Evolutionary conservation across 2,888 invertebrate species (phyloP), one percentile per base, ranked within the genome.

Genomic region (Smittia sp.): DNA sequence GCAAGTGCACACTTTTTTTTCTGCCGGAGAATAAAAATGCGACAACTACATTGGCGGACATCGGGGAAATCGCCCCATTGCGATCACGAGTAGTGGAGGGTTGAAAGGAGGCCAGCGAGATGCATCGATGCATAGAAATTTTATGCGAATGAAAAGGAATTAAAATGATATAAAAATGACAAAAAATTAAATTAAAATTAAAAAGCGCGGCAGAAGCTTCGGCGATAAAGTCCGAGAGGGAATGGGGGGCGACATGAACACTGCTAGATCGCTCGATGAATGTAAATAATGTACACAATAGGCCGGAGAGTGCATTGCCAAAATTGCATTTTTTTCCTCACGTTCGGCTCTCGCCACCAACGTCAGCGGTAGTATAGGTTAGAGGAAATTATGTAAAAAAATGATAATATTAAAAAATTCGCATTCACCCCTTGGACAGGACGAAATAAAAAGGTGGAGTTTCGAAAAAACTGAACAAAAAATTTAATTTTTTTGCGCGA

Each of bases 361-460:
- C 41, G 41, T 39, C 27, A 18, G 69, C 69, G 54, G 69, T 58
- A 22, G 69, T 39, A 68, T 69, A 69, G 69, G 69, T 69, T 69
- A 69, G 69, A 69, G 69, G 41, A 69, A 67, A 69, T 69, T 69
- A 69, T 69, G 69, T 69, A 69, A 69, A 69, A 69, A 69, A 69
- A 69, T 69, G 69, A 69, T 69, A 54, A 69, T 69, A 69, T 69
- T 69, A 69, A 69, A 69, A 69, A 69, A 67, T 22, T 22, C 68
- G 38, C 25, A 25, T 54, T 27, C 39, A 69, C 20, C 58, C 58
- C 58, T 20, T 7, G 69, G 54, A 52, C 54, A 18, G 69, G 41
- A 69, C 54, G 52, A 69, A 68, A 69, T 69, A 69, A 69, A 69
- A 69, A 69, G 69, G 69, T 69, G 69, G 69, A 69, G 69, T 69